Base-by-base conservation (phyloP, 2,113 vertebrate species). In the Callithrix jacchus region DNA sequence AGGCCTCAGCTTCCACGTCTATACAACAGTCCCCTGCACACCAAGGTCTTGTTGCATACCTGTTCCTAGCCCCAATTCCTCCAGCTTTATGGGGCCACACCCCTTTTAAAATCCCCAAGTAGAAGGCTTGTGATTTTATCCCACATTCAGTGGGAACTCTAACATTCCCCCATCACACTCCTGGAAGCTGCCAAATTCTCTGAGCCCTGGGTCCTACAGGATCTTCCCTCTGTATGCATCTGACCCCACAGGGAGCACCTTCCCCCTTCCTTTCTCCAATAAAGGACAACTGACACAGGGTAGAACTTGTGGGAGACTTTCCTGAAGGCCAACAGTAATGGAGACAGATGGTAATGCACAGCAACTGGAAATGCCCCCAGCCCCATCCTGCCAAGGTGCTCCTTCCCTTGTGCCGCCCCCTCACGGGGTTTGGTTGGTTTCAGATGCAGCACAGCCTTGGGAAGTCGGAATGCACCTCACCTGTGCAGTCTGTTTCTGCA, bases 331-430 rank as follows among this genome's bases (percentile, higher is more conserved):
- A n/a, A 13, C 82, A 14, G 23, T 18, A 5, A 52, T 2, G 61
- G 61, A 11, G 49, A 18, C 14, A 42, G 54, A n/a, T n/a, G 45
- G 37, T 11, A 30, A 35, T 1, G 2, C 30, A 5, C 37, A 61
- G 58, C 68, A 35, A 3, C 30, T 1, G 17, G 14, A 52, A 21
- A 23, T 0, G 1, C 0, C 52, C 52, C 3, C 2, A 37, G 45
- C 35, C 77, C 13, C 13, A 1, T 30, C 6, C 79, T 58, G 81
- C 58, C 11, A 1, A 23, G 25, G 3, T 42, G 25, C 61, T 37
- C 64, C 1, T 20, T 23, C 1, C 12, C 45, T 2, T 7, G 8
- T 7, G 32, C 23, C 0, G 0, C 14, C 12, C 16, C 17, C 47
- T 32, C 12, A 3, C 47, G 35, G 14, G 17, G 35, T 10, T 14